Evolutionary conservation across 2,888 invertebrate species (phyloP).

Genomic region (Gryllus longicercus): DNA sequence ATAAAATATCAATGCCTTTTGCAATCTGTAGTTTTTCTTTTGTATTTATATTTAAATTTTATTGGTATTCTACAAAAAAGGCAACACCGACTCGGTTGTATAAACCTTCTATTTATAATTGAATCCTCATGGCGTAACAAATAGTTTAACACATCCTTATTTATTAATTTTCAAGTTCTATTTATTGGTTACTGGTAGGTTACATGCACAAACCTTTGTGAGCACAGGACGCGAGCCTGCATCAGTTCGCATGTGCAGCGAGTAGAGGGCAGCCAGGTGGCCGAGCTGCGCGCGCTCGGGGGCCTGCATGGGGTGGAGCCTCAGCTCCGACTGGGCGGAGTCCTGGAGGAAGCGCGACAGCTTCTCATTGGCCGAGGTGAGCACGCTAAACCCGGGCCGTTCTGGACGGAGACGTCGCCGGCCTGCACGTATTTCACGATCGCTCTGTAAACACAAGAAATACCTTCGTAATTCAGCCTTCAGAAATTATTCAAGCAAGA

Average conservation of each 20-base stretch:
- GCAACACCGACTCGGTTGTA: too few species aligned
- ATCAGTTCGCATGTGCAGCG: constrained; percentile 57
- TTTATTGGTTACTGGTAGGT: too few species aligned
- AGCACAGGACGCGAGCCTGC: constrained; percentile 51
- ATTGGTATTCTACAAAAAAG: too few species aligned
- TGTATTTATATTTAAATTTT: too few species aligned
- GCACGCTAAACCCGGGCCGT: constrained; percentile 77
- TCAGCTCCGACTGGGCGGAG: constrained; percentile 71
- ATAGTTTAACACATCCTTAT: too few species aligned
- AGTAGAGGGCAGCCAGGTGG: constrained; percentile 72
- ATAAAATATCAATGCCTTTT: too few species aligned
- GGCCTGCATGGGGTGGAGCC: constrained; percentile 47
- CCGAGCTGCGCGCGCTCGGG: constrained; percentile 61
- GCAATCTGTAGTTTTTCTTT: too few species aligned
- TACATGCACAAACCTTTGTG: constrained; percentile 58
- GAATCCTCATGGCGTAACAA: too few species aligned
- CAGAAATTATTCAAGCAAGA: background rate
- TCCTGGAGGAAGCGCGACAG: constrained; percentile 79
- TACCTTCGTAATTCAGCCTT: background rate
- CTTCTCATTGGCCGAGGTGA: constrained; percentile 81
- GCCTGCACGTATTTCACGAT: constrained; percentile 77
- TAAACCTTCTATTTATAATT: too few species aligned
- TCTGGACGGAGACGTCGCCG: constrained; percentile 77
- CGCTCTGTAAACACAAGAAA: constrained; percentile 44
- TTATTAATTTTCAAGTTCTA: too few species aligned